Base-by-base conservation (phyloP, 1,140 invertebrate species). In the Holcopasites calliopsidis region DNA sequence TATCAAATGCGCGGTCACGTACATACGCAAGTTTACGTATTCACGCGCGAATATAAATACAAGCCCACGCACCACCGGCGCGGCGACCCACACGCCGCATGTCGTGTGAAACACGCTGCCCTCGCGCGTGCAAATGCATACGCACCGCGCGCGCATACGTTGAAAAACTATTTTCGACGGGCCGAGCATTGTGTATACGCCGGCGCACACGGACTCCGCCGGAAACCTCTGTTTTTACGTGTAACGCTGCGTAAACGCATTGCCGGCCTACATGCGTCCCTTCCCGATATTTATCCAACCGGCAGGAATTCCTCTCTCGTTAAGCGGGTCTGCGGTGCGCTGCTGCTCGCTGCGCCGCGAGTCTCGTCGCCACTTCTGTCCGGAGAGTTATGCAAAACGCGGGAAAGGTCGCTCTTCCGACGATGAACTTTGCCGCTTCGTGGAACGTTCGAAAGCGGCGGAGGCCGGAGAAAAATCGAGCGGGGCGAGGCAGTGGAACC, bases 81-180 rank as follows among this genome's bases (percentile, higher is more conserved):
- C 23, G 1, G n/a, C 72, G 28, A 68, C 62, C 44, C 62, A 74
- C 57, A 74, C 77, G 47, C 61, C 38, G 44, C 47, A 50, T 75
- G 72, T 75, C 70, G 61, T 66, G 61, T n/a, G n/a, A n/a, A n/a
- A n/a, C n/a, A n/a, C n/a, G n/a, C n/a, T n/a, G n/a, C n/a, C n/a
- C n/a, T n/a, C n/a, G n/a, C n/a, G n/a, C n/a, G n/a, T n/a, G n/a
- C n/a, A n/a, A n/a, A n/a, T n/a, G n/a, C n/a, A 38, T 62, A 49
- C 74, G 49, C 58, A 23, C 47, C 38, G 31, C 21, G 49, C 28
- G 50, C 79, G 42, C 79, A 81, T 77, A 82, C 75, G 57, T 57
- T 75, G 72, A 83, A 85, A 85, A 83, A 83, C 86, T 87, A 87
- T 88, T 87, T 85, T 86, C 75, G 83, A 82, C 73, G 71, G n/a